These are phyloP conservation scores for Neoascia interrupta DNA, from an alignment of 2,888 invertebrate species.

Conservation along the genomic window DNA sequence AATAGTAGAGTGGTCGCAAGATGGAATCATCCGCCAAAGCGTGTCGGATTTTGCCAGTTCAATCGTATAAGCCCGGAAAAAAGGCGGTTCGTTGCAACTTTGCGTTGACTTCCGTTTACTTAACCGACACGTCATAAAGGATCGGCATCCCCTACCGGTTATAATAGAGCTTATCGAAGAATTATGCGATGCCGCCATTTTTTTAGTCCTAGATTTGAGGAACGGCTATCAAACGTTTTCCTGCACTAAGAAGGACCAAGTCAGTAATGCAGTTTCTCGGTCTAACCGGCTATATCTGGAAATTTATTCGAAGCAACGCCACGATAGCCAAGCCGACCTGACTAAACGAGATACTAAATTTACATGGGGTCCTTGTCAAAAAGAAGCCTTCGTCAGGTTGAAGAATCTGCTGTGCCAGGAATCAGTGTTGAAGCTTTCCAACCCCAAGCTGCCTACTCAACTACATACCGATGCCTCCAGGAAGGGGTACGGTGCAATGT, in stretches of 20 bases:
- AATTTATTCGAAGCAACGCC: slow-evolving; percentile 54
- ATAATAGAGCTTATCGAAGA: slow-evolving; percentile 58
- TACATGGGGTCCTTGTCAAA: slow-evolving; percentile 22
- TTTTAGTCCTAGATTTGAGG: slow-evolving; percentile 70
- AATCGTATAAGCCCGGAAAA: slow-evolving; percentile 9
- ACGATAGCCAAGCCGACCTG: slow-evolving; percentile 63
- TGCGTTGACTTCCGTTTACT: slow-evolving; percentile 66
- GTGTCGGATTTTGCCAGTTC: slow-evolving; percentile 4
- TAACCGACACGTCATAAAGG: slow-evolving; percentile 7
- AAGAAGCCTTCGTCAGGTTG: slow-evolving; percentile 24
- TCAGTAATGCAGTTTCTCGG: slow-evolving; percentile 16
- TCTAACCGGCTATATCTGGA: slow-evolving; percentile 41
- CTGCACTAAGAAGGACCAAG: slow-evolving; percentile 6
- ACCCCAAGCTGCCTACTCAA: slow-evolving; percentile 59
- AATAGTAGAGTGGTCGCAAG: slow-evolving; percentile 23
- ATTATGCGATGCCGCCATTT: slow-evolving; percentile 70
- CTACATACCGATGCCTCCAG: slow-evolving; percentile 69
- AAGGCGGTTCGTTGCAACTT: neutral
- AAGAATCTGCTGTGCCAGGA: slow-evolving; percentile 52
- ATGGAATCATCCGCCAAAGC: slow-evolving; percentile 3
- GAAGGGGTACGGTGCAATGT: slow-evolving; percentile 13
- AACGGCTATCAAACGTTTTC: slow-evolving; percentile 2
- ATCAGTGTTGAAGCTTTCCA: slow-evolving; percentile 68
- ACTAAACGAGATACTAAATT: slow-evolving; percentile 26
- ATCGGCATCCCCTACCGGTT: slow-evolving; percentile 28